These are phyloP conservation scores for Brienomyrus longianalis DNA, from an alignment of 2,113 vertebrate species.

Conservation along the genomic window DNA sequence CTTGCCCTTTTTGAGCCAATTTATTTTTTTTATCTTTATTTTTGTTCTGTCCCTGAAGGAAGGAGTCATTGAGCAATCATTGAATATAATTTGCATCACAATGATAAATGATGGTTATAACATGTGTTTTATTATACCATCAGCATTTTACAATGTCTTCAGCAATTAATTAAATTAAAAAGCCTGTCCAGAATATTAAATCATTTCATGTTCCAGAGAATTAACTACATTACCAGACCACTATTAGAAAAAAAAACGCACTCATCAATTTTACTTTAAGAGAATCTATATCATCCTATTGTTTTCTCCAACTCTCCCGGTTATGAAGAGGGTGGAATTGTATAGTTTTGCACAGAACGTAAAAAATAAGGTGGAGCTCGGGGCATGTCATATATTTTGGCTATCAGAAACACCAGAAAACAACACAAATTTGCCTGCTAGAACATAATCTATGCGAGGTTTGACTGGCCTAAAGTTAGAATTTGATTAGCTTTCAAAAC, in stretches of 20 bases:
- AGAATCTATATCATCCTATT: not conserved
- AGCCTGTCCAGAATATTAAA: constrained; percentile 56
- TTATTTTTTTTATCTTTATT: constrained; percentile 31
- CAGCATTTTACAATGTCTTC: constrained; percentile 58
- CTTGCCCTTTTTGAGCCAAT: constrained; percentile 63
- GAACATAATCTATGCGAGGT: not conserved
- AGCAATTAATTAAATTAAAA: constrained; percentile 69
- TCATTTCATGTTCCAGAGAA: constrained; percentile 55
- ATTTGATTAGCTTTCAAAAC: not conserved
- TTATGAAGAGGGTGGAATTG: not conserved
- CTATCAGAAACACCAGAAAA: not conserved
- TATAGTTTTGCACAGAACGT: not conserved
- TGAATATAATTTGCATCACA: constrained; percentile 57
- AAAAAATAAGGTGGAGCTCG: not conserved
- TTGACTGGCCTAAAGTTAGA: not conserved
- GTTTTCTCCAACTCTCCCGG: not conserved
- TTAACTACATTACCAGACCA: constrained; percentile 42
- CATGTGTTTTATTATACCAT: constrained; percentile 63
- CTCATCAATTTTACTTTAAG: constrained; percentile 28
- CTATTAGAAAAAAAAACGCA: constrained; percentile 28
- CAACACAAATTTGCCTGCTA: not conserved
- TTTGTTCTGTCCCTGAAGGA: constrained; percentile 52
- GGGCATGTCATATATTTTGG: not conserved
- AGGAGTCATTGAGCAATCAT: constrained; percentile 61
- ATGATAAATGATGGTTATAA: constrained; percentile 62